phyloP scores from a whole-genome alignment of 1,140 invertebrate species.

The Linepithema humile region DNA sequence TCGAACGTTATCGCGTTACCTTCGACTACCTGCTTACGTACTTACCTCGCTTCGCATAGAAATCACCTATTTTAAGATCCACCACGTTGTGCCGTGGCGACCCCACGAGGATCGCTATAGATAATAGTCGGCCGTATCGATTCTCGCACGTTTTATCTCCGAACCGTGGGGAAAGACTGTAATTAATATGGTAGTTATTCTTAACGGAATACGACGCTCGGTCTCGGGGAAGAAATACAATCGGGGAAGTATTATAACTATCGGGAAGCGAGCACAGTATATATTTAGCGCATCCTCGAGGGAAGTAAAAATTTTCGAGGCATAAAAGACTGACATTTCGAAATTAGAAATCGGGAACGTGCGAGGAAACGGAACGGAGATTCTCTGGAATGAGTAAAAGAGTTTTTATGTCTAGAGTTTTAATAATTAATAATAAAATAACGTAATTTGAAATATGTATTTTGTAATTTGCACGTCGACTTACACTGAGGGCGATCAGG shows the following conservation, averaged over 20 bases:
- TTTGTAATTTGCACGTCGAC: no score
- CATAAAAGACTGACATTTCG: background rate
- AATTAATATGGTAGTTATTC: constrained; percentile 53
- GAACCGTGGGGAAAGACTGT: constrained; percentile 30
- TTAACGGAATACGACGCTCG: constrained; percentile 41
- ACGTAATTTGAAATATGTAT: background rate
- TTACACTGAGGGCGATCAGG: no score
- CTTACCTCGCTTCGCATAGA: constrained; percentile 58
- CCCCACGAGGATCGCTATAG: constrained; percentile 21
- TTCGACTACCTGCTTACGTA: constrained; percentile 67
- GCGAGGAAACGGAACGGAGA: background rate
- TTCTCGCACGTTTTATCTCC: constrained; percentile 17
- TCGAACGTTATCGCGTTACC: constrained; percentile 62
- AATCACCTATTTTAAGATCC: constrained; percentile 63
- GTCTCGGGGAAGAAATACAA: constrained; percentile 3
- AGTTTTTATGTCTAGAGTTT: background rate
- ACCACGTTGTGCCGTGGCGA: background rate
- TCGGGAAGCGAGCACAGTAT: background rate
- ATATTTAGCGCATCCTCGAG: no score
- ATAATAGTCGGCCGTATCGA: constrained; percentile 33
- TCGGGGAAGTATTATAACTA: background rate
- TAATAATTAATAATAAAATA: background rate
- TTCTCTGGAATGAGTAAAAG: no score
- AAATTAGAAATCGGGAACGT: background rate
- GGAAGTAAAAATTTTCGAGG: background rate